Evolutionary conservation across 2,888 invertebrate genomes (phyloP), one percentile per base, ranked within the genome.

Genomic region (Lasioglossum lativentre): DNA sequence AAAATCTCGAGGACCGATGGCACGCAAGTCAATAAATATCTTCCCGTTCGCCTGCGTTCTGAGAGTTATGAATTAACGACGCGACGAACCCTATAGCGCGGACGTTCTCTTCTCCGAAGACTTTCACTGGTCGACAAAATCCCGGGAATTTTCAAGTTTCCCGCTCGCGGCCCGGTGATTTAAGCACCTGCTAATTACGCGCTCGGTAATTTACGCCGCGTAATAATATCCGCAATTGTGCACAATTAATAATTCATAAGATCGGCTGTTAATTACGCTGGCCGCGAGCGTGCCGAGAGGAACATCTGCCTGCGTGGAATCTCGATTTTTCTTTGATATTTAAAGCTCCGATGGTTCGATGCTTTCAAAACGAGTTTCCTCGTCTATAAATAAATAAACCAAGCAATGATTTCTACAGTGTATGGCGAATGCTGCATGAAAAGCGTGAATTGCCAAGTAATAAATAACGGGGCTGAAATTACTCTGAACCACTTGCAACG

Each of bases 161-260:
- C 66, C 45, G 27, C 45, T 42, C 47, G 38, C 71, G 71, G 30
- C 70, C 68, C 75, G 59, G 56, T 76, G 68, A 76, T 83, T 73
- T 73, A 84, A 84, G 56, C 68, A 74, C 75, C 56, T 84, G 80
- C 59, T 80, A 84, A 85, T 85, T 85, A 85, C 80, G n/a, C 75
- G 66, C 38, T 34, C 40, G 59, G 66, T 85, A 84, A 85, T 85
- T 86, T 66, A 56, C 74, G 56, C 75, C 38, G 63, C 40, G 80
- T 75, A 77, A 78, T 80, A 78, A 72, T 66, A 75, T 47, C 34
- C 68, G 71, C 78, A 27, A 70, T 66, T 27, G 74, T 34, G 19
- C 73, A 23, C 80, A 81, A 81, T 86, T 86, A 85, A 85, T 86
- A 85, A 85, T 86, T 85, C 85, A 73, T 78, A 80, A 72, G 85